phyloP scores from a whole-genome alignment of 2,888 invertebrate genomes.

The Spodoptera littoralis region DNA sequence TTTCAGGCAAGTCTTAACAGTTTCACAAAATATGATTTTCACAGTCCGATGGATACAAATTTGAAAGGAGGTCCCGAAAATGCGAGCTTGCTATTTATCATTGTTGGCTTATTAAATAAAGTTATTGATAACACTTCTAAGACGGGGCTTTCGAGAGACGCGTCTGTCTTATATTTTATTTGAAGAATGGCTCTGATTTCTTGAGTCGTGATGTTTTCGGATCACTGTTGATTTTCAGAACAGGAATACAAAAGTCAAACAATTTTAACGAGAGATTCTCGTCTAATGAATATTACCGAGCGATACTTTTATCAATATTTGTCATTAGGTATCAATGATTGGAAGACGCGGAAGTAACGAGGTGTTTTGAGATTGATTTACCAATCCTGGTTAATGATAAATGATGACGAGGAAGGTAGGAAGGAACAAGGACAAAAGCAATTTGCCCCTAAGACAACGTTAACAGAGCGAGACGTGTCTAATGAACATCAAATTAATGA shows the following conservation, averaged over 20 bases:
- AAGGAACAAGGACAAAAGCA: too few species aligned
- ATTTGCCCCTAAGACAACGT: too few species aligned
- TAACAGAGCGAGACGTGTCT: too few species aligned
- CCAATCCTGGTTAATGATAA: too few species aligned
- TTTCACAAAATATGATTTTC: slow-evolving; percentile 61
- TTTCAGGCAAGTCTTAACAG: slow-evolving; percentile 43
- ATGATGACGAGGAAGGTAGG: neutral
- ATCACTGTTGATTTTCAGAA: neutral
- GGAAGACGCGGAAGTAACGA: too few species aligned
- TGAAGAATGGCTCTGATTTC: slow-evolving; percentile 35
- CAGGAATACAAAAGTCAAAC: too few species aligned
- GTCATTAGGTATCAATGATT: too few species aligned
- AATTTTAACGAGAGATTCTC: too few species aligned
- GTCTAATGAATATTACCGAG: too few species aligned
- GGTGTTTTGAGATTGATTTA: too few species aligned
- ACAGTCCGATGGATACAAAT: slow-evolving; percentile 61
- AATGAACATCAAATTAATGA: too few species aligned
- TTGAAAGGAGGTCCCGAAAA: slow-evolving; percentile 56
- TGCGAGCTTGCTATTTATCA: slow-evolving; percentile 55
- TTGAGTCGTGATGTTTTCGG: slow-evolving; percentile 10
- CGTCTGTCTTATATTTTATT: slow-evolving; percentile 26
- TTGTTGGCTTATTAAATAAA: slow-evolving; percentile 55
- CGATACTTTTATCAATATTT: too few species aligned
- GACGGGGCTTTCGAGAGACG: slow-evolving; percentile 13
- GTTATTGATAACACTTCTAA: slow-evolving; percentile 52